These are phyloP conservation scores for Anthophora plumipes DNA, from an alignment of 2,888 invertebrate genomes.

Conservation along the genomic window DNA sequence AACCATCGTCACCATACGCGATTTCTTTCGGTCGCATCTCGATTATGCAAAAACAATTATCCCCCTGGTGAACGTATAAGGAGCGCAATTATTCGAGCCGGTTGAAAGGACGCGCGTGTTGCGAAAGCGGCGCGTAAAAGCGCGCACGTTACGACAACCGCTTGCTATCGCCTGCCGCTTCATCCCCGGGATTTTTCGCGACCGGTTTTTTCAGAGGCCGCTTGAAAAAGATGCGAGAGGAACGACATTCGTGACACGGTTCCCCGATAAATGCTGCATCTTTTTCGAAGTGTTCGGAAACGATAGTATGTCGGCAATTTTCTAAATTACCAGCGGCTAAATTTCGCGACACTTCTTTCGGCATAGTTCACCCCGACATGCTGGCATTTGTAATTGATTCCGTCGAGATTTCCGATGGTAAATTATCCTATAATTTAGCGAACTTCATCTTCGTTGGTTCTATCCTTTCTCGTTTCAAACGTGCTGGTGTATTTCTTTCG, in stretches of 20 bases:
- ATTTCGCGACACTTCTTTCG: no score
- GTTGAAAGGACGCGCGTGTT: conserved; percentile 64
- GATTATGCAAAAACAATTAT: conserved; percentile 77
- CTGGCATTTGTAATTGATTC: no score
- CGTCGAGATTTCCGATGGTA: no score
- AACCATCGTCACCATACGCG: conserved; percentile 22
- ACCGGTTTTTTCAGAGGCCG: conserved; percentile 24
- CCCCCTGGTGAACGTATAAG: conserved; percentile 68
- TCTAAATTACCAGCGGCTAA: background rate
- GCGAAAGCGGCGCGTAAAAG: conserved; percentile 63
- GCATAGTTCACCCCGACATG: no score
- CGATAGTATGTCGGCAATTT: background rate
- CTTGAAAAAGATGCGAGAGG: conserved; percentile 12
- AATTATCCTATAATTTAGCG: no score
- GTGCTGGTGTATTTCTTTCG: background rate
- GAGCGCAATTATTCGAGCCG: conserved; percentile 74
- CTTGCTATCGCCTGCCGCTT: conserved; percentile 21
- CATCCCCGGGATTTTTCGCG: conserved; percentile 35
- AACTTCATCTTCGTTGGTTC: no score
- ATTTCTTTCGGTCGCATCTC: conserved; percentile 65
- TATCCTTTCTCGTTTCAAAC: no score
- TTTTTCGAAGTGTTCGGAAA: background rate
- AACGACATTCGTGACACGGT: conserved; percentile 26
- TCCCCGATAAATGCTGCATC: background rate
- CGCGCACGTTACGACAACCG: conserved; percentile 26